Evolutionary conservation across 2,888 invertebrate genomes (phyloP), one percentile per base, ranked within the genome.

Genomic region (Thymelicus sylvestris): DNA sequence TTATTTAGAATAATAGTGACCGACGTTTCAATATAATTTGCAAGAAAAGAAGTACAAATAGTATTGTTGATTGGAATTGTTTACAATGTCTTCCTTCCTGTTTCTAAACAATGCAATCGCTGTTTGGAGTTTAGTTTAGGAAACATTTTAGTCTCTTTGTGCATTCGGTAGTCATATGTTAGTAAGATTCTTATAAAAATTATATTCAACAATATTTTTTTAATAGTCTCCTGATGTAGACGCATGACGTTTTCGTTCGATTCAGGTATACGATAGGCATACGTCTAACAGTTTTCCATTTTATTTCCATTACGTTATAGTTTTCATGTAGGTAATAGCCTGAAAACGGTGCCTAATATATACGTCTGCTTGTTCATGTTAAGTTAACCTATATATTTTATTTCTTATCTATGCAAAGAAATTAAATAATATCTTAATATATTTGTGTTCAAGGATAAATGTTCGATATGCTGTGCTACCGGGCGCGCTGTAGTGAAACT

Each of bases 11-110:
- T 24, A 65, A 65, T 65, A 41, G 65, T 24, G 7, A 6, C 31
- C 13, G 31, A 39, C 12, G 41, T 7, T 41, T 55, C 39, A 52
- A 50, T 65, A 65, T 52, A 39, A 15, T 55, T 52, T 12, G 52
- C 65, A 55, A 65, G 50, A 55, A 64, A 15, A 39, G n/a, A 39
- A 55, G n/a, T 52, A 47, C 52, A 55, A 65, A 64, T 52, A 64
- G 50, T 52, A 50, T 15, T 64, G 64, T 64, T 10, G 39, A 31
- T 8, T 12, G 52, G n/a, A 52, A 38, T 15, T 31, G 31, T 48
- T 50, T 50, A 50, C 52, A n/a, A 52, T 39, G n/a, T 64, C 50
- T 64, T 64, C 52, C 64, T 64, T 64, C 64, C 64, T 50, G n/a
- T 44, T 59, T n/a, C 39, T 39, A 2, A 7, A 59, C 59, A 31